phyloP scores from a whole-genome alignment of 2,888 invertebrate genomes.

The Oscheius sp. region DNA sequence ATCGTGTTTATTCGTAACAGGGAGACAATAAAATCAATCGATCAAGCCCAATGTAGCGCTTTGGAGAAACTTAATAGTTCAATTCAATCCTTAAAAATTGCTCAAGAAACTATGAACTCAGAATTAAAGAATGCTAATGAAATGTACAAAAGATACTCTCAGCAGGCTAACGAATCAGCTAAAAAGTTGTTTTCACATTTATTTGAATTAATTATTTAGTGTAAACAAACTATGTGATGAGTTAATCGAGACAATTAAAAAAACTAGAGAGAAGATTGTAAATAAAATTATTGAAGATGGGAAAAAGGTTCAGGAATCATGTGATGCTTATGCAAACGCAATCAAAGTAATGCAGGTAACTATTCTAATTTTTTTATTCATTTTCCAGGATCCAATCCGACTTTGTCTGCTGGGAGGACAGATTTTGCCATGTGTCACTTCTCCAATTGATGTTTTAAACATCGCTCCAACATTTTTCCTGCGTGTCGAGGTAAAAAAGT shows the following conservation, averaged over 20 bases:
- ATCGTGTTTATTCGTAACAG: too few species aligned
- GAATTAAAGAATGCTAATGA: slow-evolving; percentile 10
- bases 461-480: slow-evolving; percentile 54
- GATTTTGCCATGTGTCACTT: slow-evolving; percentile 79
- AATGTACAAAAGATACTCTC: not conserved
- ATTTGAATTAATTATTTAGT: slow-evolving; percentile 75
- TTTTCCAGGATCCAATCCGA: slow-evolving; percentile 73
- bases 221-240: slow-evolving; percentile 79
- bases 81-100: slow-evolving; percentile 11
- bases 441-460: slow-evolving; percentile 80
- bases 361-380: slow-evolving; percentile 6
- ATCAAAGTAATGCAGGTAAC: slow-evolving; percentile 4
- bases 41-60: slow-evolving; percentile 10
- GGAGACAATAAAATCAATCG: slow-evolving; percentile 11
- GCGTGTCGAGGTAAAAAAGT: slow-evolving; percentile 51
- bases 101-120: slow-evolving; percentile 3
- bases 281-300: slow-evolving; percentile 75
- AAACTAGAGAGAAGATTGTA: slow-evolving; percentile 76
- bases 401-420: slow-evolving; percentile 80
- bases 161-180: not conserved
- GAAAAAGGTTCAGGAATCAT: not conserved
- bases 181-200: not conserved
- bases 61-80: not conserved
- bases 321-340: slow-evolving; percentile 45
- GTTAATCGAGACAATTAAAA: slow-evolving; percentile 78